Evolutionary conservation across 2,113 vertebrate species (phyloP), one percentile per base, ranked within the genome.

Genomic region (Epinephelus lanceolatus): DNA sequence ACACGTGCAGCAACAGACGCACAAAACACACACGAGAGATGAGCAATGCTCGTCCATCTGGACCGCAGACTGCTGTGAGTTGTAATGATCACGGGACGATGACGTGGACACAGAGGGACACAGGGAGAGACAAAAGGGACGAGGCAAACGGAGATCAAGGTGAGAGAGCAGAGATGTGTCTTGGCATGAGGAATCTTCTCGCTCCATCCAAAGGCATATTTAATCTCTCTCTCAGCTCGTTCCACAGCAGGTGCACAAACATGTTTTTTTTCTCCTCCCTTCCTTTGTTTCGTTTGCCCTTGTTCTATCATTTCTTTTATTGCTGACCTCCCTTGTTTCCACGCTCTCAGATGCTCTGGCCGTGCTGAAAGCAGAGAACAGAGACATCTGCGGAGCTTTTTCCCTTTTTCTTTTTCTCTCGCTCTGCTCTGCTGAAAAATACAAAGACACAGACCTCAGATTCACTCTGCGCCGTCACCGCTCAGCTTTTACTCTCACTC

Each of bases 1-100:
- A 88, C 86, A 82, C 76, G 52, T 14, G 40, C 23, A 14, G 55
- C 33, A 62, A 70, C 77, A 89, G 76, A 89, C 30, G 37, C 14
- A 78, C 27, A 69, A 76, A 70, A 71, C 67, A 61, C 77, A 69
- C 47, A 25, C 2, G 10, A 63, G 80, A 72, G 75, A 78, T 83
- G 86, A 89, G 75, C 14, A 2, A 80, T 62, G 84, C 63, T 72
- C 23, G 40, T 91, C 90, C 90, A 92, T 92, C 91, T 92, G 91
- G 88, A 27, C 65, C 51, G 11, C 86, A 86, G 59, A 86, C 71
- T 62, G 42, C 71, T 56, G 57, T 70, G 75, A 81, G 81, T 88
- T 84, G 57, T 23, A 60, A 55, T 17, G 23, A 85, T 69, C 61
- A 70, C 71, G 19, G 70, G 75, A 61, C 60, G 66, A 55, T 18